Percentiles rank a stretch among this genome's conserved stretches.
Conservation (phyloP, 2,888 invertebrate genomes). For the Ctena decussata region DNA sequence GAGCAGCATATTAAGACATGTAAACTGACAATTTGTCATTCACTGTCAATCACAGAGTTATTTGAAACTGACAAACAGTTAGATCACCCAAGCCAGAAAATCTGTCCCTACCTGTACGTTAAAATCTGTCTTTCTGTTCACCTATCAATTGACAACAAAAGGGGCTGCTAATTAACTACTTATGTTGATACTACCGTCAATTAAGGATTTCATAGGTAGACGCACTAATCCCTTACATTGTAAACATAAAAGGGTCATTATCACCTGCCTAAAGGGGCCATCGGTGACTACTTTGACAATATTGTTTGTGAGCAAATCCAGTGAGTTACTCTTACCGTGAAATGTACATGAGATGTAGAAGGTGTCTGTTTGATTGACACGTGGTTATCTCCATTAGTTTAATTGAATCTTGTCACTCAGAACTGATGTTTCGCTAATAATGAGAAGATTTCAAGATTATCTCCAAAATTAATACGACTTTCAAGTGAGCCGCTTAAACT, state of each 20-base stretch:
- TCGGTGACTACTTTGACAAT: neutral
- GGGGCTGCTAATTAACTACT: neutral
- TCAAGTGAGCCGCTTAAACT: too few relatives aligned
- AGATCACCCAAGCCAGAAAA: neutral
- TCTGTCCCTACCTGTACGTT: neutral
- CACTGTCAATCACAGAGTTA: neutral
- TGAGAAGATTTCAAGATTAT: too few relatives aligned
- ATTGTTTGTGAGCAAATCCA: neutral
- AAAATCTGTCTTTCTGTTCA: slow-evolving; percentile 41
- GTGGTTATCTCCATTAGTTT: neutral
- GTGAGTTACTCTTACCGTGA: neutral
- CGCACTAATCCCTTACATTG: neutral
- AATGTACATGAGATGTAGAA: neutral
- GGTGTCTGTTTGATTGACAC: neutral
- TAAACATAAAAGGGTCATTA: slow-evolving; percentile 4
- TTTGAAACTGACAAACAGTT: neutral
- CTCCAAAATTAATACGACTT: too few relatives aligned
- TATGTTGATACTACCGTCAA: neutral
- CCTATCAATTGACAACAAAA: neutral
- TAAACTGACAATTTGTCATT: neutral
- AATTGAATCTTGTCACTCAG: neutral
- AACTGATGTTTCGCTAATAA: neutral
- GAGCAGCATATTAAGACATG: too few relatives aligned
- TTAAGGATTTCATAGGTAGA: neutral
- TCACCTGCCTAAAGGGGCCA: neutral